Evolutionary conservation across 2,113 vertebrate genomes (phyloP).

Genomic region (Sorex araneus): DNA sequence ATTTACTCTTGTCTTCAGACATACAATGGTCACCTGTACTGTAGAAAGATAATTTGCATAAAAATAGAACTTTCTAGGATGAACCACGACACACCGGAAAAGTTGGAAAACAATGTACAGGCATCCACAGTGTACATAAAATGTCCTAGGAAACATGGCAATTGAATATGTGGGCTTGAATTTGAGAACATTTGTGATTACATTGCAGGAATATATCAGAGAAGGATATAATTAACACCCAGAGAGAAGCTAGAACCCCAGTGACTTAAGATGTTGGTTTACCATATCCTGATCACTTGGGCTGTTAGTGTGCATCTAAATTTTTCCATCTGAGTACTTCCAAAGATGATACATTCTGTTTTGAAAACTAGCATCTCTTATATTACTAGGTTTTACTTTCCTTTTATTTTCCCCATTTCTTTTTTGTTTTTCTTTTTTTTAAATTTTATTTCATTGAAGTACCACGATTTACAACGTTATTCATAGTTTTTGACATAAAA

Average conservation of each 20-base stretch:
- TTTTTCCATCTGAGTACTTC: conserved; percentile 57
- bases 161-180: conserved; percentile 16
- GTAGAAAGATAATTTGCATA: not conserved
- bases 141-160: conserved; percentile 11
- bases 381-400: conserved; percentile 21
- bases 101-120: not conserved
- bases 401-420: not conserved
- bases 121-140: not conserved
- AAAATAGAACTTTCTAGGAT: not conserved
- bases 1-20: not conserved
- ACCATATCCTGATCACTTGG: conserved; percentile 52
- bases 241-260: conserved; percentile 6
- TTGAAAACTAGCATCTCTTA: conserved; percentile 59
- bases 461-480: no score
- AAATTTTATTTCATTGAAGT: no score
- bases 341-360: conserved; percentile 60
- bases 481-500: no score
- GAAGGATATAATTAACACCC: conserved; percentile 56
- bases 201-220: conserved; percentile 19
- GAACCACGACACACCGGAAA: not conserved
- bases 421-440: no score
- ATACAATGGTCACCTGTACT: not conserved
- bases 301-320: conserved; percentile 51
- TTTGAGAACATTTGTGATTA: conserved; percentile 43
- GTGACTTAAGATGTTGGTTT: conserved; percentile 43